Evolutionary conservation across 2,888 invertebrate species (phyloP), one percentile per base, ranked within the genome.

Genomic region (Caradrina kadenii): DNA sequence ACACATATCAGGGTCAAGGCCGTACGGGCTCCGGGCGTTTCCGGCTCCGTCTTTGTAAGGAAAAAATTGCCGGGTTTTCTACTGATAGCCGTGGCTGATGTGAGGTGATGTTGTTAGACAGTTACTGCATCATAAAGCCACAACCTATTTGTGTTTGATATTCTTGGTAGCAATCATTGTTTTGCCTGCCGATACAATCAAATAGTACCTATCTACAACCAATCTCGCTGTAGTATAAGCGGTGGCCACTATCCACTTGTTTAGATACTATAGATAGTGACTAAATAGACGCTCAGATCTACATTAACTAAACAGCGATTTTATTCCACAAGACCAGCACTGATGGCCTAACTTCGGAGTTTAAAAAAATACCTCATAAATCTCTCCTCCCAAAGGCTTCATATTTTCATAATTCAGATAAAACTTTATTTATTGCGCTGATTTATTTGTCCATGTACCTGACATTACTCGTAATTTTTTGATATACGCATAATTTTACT

Each of bases 361-460:
- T 86, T 78, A 82, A 26, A 86, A 85, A 89, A 89, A 87, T n/a
- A 89, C 82, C 87, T 87, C 91, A 90, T 93, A 92, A 92, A 92
- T 91, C 87, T 84, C 65, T 78, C 81, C 84, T 89, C 92, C 89
- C 90, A 85, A 85, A 89, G 88, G 91, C 22, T 75, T 80, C 87
- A 81, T 86, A 81, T 90, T 90, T 87, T 75, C 88, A 81, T 86
- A 80, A 90, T 90, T 87, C 86, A 87, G 91, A 92, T 91, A 92
- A 92, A 90, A 92, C 83, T 91, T 90, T 92, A 93, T 92, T 93
- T 92, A 93, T 91, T 88, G 86, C 86, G 69, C 81, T 89, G 90
- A 92, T 92, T 92, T 92, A 92, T 90, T 86, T 76, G 82, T 87
- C 82, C 87, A 85, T 88, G 86, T 86, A 84, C 80, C 86, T 86